Conservation (phyloP, 2,113 vertebrate genomes). For the Acrocephalus arundinaceus region DNA sequence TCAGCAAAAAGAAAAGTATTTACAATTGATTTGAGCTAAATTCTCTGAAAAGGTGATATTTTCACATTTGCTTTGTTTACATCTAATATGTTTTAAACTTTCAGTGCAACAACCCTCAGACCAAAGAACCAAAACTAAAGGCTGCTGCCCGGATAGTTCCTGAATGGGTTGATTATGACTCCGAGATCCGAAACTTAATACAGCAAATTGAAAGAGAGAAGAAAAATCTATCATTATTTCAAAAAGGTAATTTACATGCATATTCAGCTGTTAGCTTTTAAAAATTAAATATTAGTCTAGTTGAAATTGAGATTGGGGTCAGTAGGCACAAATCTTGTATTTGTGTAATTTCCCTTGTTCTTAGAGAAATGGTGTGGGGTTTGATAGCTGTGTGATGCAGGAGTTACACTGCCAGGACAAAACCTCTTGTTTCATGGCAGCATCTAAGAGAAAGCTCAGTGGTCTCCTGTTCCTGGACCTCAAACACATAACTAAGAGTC, state of each 20-base stretch:
- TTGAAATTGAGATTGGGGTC: not conserved
- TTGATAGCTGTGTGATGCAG: not conserved
- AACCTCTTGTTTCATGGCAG: not conserved
- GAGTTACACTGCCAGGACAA: not conserved
- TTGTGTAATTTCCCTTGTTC: not conserved
- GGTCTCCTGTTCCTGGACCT: not conserved
- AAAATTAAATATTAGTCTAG: not conserved
- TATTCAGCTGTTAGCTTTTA: not conserved
- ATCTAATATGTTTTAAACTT: slow-evolving; percentile 29
- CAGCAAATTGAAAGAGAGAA: slow-evolving; percentile 70
- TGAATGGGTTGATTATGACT: slow-evolving; percentile 90
- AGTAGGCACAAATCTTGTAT: not conserved
- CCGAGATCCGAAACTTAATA: slow-evolving; percentile 84
- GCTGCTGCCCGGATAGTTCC: slow-evolving; percentile 92
- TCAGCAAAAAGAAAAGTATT: not conserved
- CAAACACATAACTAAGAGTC: not conserved
- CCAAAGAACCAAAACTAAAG: slow-evolving; percentile 94
- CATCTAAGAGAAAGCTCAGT: not conserved
- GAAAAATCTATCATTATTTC: not conserved
- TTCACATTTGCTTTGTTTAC: not conserved
- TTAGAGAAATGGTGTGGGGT: not conserved
- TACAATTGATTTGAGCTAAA: not conserved
- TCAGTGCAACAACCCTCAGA: slow-evolving; percentile 97
- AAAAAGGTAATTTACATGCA: not conserved
- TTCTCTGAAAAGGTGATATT: not conserved